Base-by-base conservation (phyloP, 2,797 vertebrate genomes). In the Perodicticus potto region DNA sequence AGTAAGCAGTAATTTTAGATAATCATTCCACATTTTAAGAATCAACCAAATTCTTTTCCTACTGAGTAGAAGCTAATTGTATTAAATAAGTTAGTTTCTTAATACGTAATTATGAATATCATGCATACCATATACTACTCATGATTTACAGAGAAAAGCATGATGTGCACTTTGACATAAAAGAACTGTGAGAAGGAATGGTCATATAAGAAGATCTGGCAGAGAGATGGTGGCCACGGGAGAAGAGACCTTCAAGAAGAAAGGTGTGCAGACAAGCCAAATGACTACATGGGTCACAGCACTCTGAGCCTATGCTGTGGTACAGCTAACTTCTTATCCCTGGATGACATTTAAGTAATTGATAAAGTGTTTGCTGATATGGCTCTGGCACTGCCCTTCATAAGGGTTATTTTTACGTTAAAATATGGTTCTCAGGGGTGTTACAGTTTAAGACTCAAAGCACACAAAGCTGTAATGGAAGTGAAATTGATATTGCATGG, bases 61-160 rank as follows among this genome's bases (percentile, higher is more conserved):
- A 25, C 43, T 45, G 69, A 81, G 53, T 43, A 76, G 59, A 86
- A 76, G 13, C 78, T 76, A 81, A 69, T 34, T 84, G 17, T 12
- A 13, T 80, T n/a, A 78, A 80, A 78, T 88, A 86, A 81, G 19
- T 22, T 37, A 76, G 25, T 65, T 95, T 89, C 49, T 53, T 86
- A 82, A 76, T 65, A 34, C 9, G 25, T 86, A 86, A 40, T 40
- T 85, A 29, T 20, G 49, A n/a, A 25, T 70, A 29, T 45, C 70
- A 49, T 83, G 25, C 5, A 86, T n/a, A 53, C 8, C 10, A 11
- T 29, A 7, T 40, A 34, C 12, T 4, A 89, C 13, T 67, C 67
- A 80, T 20, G 22, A 34, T 70, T 85, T 87, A 34, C 32, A 37
- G 49, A 89, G 86, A 73, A 9, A 53, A 81, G 55, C 9, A 87